Base-by-base conservation (phyloP, 2,888 invertebrate genomes). In the Chymomyza procnemis region DNA sequence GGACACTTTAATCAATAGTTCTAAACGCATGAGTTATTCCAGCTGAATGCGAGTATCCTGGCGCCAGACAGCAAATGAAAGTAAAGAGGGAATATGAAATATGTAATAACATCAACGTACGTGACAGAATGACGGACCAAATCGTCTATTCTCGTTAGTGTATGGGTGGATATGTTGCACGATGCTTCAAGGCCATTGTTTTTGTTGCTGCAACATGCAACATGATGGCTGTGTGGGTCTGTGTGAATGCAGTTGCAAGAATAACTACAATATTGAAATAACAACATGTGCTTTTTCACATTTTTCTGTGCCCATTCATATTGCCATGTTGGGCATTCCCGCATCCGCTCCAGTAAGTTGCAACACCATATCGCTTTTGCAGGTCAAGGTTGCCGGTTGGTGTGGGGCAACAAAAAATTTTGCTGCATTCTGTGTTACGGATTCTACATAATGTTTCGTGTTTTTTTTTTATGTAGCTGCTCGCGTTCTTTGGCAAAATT, bases 341-440 rank as follows among this genome's bases (percentile, higher is more conserved):
- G 55, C 58, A 22, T 41, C 67, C 64, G 52, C 63, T 16, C 50
- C 16, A 9, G 8, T 48, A 26, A 26, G 26, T 26, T 26, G 61
- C 54, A 9, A 54, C 21, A 60, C 66, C 75, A 74, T 76, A 80
- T 77, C 80, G 77, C 81, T 87, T 89, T 88, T 90, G 69, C 90
- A 90, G 89, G 89, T 90, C 89, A 89, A 89, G 89, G 89, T 90
- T 90, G 86, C 66, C 73, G 86, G 65, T 70, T 75, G 71, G 72
- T 66, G 63, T 64, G 68, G 59, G 64, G 64, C 61, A 59, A 22
- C 22, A 56, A 63, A 56, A 63, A 67, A 61, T 58, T 60, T 61
- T 52, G 26, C 54, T 64, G 61, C 54, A 62, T 57, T 61, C 22
- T 58, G 19, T 61, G 19, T 57, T 54, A 22, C 19, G 9, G 26